These are phyloP conservation scores for Acropora tenuis DNA, from an alignment of 64 coral and sea anemone genomes.

Conservation along the genomic window DNA sequence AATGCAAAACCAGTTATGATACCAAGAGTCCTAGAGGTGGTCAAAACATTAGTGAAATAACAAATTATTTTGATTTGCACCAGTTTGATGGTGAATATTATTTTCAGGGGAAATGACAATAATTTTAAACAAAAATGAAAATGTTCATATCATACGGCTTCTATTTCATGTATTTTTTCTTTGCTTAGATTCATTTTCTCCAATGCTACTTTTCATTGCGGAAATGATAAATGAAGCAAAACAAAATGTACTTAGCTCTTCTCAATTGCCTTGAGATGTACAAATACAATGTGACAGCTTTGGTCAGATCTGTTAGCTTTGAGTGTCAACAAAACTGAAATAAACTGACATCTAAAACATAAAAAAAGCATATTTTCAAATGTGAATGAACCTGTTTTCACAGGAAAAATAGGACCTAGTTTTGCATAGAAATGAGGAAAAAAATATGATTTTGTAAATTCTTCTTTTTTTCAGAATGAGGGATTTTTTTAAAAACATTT, in stretches of 20 bases:
- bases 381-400: not conserved
- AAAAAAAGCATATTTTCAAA: not conserved
- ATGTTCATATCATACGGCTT: not conserved
- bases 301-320: not conserved
- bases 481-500: not conserved
- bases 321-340: not conserved
- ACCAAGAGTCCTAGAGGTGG: not conserved
- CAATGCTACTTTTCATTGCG: not conserved
- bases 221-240: not conserved
- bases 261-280: not conserved
- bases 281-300: constrained; percentile 9
- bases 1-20: not conserved
- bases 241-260: constrained; percentile 27
- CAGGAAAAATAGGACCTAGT: not conserved
- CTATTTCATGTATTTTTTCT: not conserved
- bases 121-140: not conserved
- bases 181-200: not conserved
- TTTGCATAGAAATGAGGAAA: not conserved
- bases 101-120: not conserved
- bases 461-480: too few relatives aligned
- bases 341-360: not conserved
- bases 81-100: not conserved
- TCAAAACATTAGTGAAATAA: not conserved
- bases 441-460: too few relatives aligned
- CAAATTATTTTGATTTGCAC: not conserved